A percentile compares a stretch with the other conserved stretches of the same genome.
These are phyloP conservation scores for Sebastes diploproa DNA, from an alignment of 2,797 vertebrate genomes.

Conservation along the genomic window DNA sequence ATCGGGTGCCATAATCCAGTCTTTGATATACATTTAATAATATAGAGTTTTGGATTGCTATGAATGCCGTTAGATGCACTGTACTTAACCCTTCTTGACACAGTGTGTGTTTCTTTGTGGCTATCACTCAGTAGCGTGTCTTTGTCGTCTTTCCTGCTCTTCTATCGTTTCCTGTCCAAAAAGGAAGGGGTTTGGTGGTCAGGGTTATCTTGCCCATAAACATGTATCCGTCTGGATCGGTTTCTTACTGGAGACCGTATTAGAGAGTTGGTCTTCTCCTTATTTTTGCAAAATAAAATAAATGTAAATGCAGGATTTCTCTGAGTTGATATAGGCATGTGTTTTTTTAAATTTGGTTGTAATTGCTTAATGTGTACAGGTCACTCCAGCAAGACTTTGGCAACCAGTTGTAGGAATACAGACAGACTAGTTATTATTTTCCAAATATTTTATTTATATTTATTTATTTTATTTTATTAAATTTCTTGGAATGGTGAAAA, in stretches of 20 bases:
- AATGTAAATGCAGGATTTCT: background rate
- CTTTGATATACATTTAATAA: background rate
- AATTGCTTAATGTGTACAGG: background rate
- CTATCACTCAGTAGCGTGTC: slow-evolving; percentile 50
- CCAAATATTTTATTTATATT: too few relatives aligned
- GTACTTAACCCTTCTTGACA: slow-evolving; percentile 2
- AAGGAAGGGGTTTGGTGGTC: slow-evolving; percentile 66
- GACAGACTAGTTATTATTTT: too few relatives aligned
- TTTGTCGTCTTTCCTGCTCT: slow-evolving; percentile 69
- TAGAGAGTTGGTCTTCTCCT: background rate
- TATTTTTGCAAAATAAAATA: background rate
- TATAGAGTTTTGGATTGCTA: background rate
- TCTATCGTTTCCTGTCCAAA: slow-evolving; percentile 70
- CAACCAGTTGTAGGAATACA: background rate
- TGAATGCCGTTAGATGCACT: background rate
- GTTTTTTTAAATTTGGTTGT: background rate
- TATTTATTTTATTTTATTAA: background rate
- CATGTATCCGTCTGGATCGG: slow-evolving; percentile 41
- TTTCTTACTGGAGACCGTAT: slow-evolving; percentile 1
- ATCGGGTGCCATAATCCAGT: background rate
- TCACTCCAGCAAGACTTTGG: background rate
- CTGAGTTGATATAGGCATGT: background rate
- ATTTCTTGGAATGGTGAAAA: background rate
- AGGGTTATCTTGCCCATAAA: slow-evolving; percentile 67
- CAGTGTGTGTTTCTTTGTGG: slow-evolving; percentile 5